Conservation (phyloP, 23 tunicate species). For the Styela clava region DNA sequence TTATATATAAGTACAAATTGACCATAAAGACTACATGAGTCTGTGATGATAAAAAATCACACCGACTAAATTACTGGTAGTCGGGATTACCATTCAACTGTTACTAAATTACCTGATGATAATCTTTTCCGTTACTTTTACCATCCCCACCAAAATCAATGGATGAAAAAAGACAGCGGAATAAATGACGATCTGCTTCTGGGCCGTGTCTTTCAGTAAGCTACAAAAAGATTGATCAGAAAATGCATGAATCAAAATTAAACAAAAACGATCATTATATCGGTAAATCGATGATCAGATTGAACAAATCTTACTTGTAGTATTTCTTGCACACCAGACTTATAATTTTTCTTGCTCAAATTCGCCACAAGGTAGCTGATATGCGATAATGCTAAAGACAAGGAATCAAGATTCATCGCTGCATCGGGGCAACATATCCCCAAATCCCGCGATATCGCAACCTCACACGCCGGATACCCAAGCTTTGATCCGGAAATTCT, state of each 20-base stretch:
- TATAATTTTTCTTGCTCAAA: constrained; percentile 82
- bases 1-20: too few relatives aligned
- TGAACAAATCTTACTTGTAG: constrained; percentile 48
- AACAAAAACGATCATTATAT: too few relatives aligned
- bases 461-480: too few relatives aligned
- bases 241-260: too few relatives aligned
- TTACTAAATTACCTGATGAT: constrained; percentile 68
- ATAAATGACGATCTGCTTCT: constrained; percentile 89
- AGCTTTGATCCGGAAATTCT: too few relatives aligned
- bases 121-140: constrained; percentile 83
- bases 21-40: too few relatives aligned
- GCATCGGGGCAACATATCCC: constrained; percentile 92
- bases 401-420: constrained; percentile 95
- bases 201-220: constrained; percentile 74
- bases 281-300: too few relatives aligned
- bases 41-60: too few relatives aligned
- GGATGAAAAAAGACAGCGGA: constrained; percentile 90
- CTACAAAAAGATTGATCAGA: constrained; percentile 18
- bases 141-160: constrained; percentile 94
- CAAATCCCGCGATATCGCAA: background rate
- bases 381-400: constrained; percentile 84
- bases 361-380: constrained; percentile 92
- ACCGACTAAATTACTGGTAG: too few relatives aligned
- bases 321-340: constrained; percentile 62
- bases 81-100: too few relatives aligned